Evolutionary conservation across 2,888 invertebrate genomes (phyloP).

Genomic region (Eueremaeus valkanovi): DNA sequence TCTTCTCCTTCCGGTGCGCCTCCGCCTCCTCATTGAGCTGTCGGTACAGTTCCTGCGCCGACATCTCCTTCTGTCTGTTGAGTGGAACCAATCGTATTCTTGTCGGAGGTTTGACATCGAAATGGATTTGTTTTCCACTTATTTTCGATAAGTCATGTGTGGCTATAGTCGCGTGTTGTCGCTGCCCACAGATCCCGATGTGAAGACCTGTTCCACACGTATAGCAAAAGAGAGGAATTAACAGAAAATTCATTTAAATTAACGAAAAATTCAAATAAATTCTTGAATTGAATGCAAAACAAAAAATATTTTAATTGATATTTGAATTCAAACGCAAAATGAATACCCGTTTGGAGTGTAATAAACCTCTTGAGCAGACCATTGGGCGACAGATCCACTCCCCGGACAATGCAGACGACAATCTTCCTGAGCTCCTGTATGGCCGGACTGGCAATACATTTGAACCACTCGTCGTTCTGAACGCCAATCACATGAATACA

Average conservation of each 20-base stretch:
- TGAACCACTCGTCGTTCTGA: constrained; percentile 47
- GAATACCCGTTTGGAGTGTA: constrained; percentile 59
- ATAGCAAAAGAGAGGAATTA: too few relatives aligned
- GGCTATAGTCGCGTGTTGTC: constrained; percentile 73
- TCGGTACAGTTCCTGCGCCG: constrained; percentile 65
- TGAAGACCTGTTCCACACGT: constrained; percentile 56
- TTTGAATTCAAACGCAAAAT: constrained; percentile 50
- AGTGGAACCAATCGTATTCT: constrained; percentile 62
- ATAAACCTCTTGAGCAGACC: constrained; percentile 70
- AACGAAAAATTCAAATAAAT: too few relatives aligned
- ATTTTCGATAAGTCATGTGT: constrained; percentile 72
- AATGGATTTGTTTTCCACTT: constrained; percentile 56
- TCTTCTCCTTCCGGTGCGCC: constrained; percentile 73
- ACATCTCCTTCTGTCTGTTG: constrained; percentile 59
- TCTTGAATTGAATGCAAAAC: too few relatives aligned
- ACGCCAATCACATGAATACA: constrained; percentile 31
- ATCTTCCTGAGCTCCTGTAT: constrained; percentile 65
- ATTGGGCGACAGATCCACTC: constrained; percentile 61
- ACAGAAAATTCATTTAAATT: too few relatives aligned
- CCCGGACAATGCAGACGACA: constrained; percentile 66
- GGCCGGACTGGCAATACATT: constrained; percentile 59
- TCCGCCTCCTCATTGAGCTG: constrained; percentile 72
- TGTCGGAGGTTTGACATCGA: constrained; percentile 65
- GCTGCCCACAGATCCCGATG: constrained; percentile 69
- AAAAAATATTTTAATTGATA: constrained; percentile 43